phyloP scores from a whole-genome alignment of 2,888 invertebrate genomes.

The Brenthis ino region DNA sequence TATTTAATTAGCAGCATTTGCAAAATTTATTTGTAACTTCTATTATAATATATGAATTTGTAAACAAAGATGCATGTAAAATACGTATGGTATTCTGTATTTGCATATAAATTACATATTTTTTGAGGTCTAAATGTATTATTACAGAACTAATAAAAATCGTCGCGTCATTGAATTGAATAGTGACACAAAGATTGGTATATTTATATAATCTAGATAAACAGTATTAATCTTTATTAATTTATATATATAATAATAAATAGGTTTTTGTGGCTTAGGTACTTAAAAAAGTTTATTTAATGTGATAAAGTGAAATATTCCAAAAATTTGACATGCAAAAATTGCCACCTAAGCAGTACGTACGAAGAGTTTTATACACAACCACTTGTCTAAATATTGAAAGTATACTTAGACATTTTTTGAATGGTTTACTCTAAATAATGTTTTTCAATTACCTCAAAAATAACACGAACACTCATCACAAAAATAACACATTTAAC shows the following conservation, averaged over 20 bases:
- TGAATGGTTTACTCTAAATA: constrained; percentile 8
- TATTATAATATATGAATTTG: neutral
- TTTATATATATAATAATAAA: neutral
- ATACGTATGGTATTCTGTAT: neutral
- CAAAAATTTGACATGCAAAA: constrained; percentile 63
- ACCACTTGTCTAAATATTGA: constrained; percentile 6
- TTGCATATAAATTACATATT: neutral
- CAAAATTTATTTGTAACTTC: neutral
- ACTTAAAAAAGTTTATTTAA: constrained; percentile 1
- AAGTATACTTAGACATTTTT: constrained; percentile 13
- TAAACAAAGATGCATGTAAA: neutral
- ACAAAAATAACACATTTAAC: constrained; percentile 78
- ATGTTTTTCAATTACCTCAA: constrained; percentile 64
- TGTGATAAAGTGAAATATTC: constrained; percentile 47
- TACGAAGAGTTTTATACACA: constrained; percentile 43
- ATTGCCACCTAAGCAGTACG: constrained; percentile 76
- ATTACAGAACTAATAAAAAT: constrained; percentile 29
- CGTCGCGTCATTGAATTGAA: constrained; percentile 38
- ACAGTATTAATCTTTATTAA: neutral
- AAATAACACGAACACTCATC: constrained; percentile 78
- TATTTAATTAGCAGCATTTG: neutral
- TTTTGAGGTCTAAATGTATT: constrained; percentile 8
- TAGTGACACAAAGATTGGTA: constrained; percentile 33
- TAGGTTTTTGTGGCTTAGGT: neutral
- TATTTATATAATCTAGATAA: constrained; percentile 24